These are phyloP conservation scores for Calosoma granatense DNA, from an alignment of 1,140 invertebrate genomes.

Conservation along the genomic window DNA sequence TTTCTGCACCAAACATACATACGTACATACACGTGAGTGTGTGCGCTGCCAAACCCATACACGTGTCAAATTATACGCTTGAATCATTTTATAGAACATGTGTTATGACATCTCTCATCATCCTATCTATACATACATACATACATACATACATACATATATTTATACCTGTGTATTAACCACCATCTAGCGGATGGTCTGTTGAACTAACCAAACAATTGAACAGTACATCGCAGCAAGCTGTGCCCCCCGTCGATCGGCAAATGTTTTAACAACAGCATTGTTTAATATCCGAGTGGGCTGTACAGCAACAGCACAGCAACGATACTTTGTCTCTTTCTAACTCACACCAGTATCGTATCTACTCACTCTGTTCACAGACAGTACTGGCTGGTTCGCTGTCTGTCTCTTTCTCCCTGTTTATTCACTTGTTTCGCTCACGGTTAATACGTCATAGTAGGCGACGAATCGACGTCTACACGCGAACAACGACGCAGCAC, in stretches of 20 bases:
- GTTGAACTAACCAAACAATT: background rate
- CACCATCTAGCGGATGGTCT: background rate
- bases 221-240: background rate
- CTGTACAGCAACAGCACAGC: no score
- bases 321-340: background rate
- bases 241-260: background rate
- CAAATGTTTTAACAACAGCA: background rate
- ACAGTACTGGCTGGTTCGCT: no score
- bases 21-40: no score
- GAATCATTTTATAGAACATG: background rate
- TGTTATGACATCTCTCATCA: background rate
- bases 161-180: background rate
- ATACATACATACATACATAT: background rate
- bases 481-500: no score
- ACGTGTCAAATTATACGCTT: background rate
- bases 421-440: constrained; percentile 9
- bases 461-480: no score
- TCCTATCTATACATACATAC: no score
- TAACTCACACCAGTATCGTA: background rate
- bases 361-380: no score
- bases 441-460: background rate
- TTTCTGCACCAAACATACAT: no score
- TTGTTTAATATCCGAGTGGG: background rate
- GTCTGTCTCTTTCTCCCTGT: no score
- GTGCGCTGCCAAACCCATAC: background rate